phyloP scores from a whole-genome alignment of 2,113 vertebrate species.

The Chiloscyllium plagiosum region DNA sequence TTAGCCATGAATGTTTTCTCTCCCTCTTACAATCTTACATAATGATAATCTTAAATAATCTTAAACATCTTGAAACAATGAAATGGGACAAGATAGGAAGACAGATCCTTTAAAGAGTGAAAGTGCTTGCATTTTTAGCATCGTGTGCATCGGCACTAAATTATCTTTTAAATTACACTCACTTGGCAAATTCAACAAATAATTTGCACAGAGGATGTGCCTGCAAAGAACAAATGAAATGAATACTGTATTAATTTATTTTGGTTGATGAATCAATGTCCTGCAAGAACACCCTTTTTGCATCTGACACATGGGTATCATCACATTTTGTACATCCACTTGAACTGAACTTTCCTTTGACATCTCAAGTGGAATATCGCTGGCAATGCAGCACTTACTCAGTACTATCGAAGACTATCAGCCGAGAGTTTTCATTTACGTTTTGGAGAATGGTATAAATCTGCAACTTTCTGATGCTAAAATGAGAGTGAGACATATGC shows the following conservation, averaged over 20 bases:
- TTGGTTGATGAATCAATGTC: background rate
- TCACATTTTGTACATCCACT: background rate
- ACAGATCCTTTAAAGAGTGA: too few species aligned
- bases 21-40: too few species aligned
- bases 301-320: background rate
- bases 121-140: background rate
- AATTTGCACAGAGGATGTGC: background rate
- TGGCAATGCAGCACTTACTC: background rate
- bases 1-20: too few species aligned
- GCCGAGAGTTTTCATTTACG: background rate
- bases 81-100: too few species aligned
- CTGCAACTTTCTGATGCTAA: background rate
- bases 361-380: background rate
- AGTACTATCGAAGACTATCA: background rate
- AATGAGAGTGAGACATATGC: background rate
- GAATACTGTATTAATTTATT: background rate
- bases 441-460: background rate
- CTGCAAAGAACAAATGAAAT: background rate
- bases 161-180: background rate
- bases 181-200: background rate
- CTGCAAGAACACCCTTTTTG: background rate
- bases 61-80: too few species aligned
- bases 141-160: background rate
- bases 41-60: too few species aligned
- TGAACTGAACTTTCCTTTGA: background rate